phyloP scores from a whole-genome alignment of 2,888 invertebrate species.

The Macroteleia sp. region DNA sequence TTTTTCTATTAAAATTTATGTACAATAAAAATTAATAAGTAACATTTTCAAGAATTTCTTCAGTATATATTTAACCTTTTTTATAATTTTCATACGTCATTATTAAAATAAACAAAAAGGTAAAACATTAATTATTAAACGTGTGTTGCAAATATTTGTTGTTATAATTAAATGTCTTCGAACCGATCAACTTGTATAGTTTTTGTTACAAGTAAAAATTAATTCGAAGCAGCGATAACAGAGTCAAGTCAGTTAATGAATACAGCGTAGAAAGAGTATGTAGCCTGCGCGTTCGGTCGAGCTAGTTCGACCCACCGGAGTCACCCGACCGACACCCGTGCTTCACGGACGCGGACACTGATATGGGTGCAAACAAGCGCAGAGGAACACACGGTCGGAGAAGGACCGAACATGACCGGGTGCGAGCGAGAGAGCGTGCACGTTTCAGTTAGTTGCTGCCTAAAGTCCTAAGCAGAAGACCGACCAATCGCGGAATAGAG shows the following conservation, averaged over 20 bases:
- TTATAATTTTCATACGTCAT: no score
- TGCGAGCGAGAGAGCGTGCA: slow-evolving; percentile 13
- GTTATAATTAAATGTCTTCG: no score
- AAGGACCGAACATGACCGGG: slow-evolving; percentile 9
- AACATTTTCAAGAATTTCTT: no score
- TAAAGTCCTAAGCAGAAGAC: slow-evolving; percentile 34
- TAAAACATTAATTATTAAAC: no score
- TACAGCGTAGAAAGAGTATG: background rate
- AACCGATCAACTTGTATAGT: no score
- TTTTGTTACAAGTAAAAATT: no score
- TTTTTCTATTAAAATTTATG: no score
- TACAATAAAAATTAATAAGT: no score
- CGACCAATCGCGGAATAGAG: slow-evolving; percentile 29
- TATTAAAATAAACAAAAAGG: no score
- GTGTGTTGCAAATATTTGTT: no score
- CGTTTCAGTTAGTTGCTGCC: slow-evolving; percentile 27
- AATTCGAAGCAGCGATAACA: no score
- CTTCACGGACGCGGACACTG: slow-evolving; percentile 15
- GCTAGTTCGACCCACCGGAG: slow-evolving; percentile 17
- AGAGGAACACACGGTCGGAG: slow-evolving; percentile 26
- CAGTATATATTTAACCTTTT: no score
- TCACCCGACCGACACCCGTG: slow-evolving; percentile 29
- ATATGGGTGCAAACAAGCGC: slow-evolving; percentile 20
- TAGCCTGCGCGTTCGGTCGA: background rate
- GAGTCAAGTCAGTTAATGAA: background rate